These are phyloP conservation scores for Colinus virginianus DNA, from an alignment of 2,113 vertebrate species.

Conservation along the genomic window DNA sequence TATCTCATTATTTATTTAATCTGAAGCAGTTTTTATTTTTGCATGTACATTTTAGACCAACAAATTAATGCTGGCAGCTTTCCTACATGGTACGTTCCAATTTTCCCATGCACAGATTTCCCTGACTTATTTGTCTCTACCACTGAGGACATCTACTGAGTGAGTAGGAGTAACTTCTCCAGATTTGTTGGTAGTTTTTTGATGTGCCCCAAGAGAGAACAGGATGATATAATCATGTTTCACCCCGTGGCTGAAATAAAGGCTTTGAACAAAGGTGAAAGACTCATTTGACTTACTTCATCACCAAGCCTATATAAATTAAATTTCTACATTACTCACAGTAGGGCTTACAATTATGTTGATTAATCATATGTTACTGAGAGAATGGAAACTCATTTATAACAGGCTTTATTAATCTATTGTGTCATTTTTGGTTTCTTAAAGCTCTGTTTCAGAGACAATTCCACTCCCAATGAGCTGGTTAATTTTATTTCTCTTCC, in stretches of 20 bases:
- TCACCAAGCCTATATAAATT: constrained; percentile 56
- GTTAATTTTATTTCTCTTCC: constrained; percentile 26
- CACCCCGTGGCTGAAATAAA: background rate
- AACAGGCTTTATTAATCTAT: constrained; percentile 37
- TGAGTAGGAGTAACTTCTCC: background rate
- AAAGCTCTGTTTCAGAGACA: background rate
- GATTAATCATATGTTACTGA: constrained; percentile 66
- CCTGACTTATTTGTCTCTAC: background rate
- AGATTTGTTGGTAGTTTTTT: background rate
- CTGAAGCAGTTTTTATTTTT: background rate
- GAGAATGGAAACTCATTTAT: constrained; percentile 62
- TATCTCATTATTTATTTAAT: background rate
- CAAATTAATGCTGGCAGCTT: background rate
- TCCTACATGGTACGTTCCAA: background rate
- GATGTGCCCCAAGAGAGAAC: background rate
- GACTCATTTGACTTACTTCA: constrained; percentile 52
- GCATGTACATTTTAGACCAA: background rate
- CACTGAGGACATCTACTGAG: background rate
- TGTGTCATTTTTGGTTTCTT: constrained; percentile 54
- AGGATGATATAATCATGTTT: constrained; percentile 10
- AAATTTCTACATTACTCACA: constrained; percentile 59
- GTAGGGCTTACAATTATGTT: constrained; percentile 62
- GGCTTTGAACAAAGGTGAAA: constrained; percentile 42
- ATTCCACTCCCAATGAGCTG: constrained; percentile 18
- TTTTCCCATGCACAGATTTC: background rate